These are phyloP conservation scores for Rattus norvegicus DNA, from an alignment of 2,113 vertebrate genomes.

Conservation along the genomic window DNA sequence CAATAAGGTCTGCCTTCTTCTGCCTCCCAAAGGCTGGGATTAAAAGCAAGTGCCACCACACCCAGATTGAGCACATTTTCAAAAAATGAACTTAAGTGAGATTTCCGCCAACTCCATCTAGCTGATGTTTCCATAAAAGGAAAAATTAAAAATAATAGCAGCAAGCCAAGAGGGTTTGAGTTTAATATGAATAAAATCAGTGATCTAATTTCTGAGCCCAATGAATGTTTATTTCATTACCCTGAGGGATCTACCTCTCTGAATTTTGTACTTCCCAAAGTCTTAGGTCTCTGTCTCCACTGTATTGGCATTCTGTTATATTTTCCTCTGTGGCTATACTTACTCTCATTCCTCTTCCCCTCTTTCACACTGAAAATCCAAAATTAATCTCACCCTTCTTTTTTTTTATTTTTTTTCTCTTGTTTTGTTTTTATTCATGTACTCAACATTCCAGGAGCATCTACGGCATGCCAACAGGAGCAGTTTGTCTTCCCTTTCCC, in stretches of 20 bases:
- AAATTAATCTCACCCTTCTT: neutral
- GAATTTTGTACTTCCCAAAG: too few relatives aligned
- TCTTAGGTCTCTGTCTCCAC: too few relatives aligned
- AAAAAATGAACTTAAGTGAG: slow-evolving; percentile 30
- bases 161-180: slow-evolving; percentile 19
- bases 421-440: neutral
- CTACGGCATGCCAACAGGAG: neutral
- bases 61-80: neutral
- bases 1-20: too few relatives aligned
- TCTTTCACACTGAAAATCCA: neutral
- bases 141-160: neutral
- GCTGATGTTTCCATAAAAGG: neutral
- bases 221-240: neutral
- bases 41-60: too few relatives aligned
- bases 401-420: neutral
- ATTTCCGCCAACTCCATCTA: slow-evolving; percentile 27
- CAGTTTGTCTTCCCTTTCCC: neutral
- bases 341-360: neutral
- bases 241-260: neutral
- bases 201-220: slow-evolving; percentile 2
- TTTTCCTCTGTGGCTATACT: neutral
- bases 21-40: too few relatives aligned
- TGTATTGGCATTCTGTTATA: neutral
- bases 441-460: neutral
- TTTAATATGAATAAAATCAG: neutral